Conservation (phyloP, 1,140 invertebrate genomes). For the Copidosoma floridanum region DNA sequence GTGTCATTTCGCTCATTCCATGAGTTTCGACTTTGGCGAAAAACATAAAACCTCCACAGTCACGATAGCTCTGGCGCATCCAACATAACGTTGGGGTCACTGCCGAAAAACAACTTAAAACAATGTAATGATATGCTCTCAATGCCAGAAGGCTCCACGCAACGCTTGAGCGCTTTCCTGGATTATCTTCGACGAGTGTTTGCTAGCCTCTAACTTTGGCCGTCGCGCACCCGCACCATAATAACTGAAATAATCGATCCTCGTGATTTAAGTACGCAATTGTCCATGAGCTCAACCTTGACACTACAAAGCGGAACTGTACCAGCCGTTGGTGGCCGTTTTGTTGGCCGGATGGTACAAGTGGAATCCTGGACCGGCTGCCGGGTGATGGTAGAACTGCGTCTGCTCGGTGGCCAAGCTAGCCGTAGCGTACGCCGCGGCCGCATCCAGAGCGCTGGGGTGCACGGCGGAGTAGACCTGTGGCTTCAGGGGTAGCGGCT, state of each 20-base stretch:
- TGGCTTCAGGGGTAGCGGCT: constrained; percentile 84
- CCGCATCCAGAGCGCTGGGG: constrained; percentile 61
- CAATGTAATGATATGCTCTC: not conserved
- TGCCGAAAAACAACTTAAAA: not conserved
- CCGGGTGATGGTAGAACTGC: constrained; percentile 77
- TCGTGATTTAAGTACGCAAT: constrained; percentile 20
- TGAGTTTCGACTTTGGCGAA: not conserved
- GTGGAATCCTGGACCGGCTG: constrained; percentile 77
- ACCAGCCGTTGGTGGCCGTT: constrained; percentile 58
- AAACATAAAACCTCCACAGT: not conserved
- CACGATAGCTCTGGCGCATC: not conserved
- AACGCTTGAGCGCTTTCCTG: no score
- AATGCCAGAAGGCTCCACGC: not conserved
- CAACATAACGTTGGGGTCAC: not conserved
- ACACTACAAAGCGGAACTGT: constrained; percentile 55
- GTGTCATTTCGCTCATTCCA: not conserved
- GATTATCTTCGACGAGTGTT: no score
- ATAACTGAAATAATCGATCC: not conserved
- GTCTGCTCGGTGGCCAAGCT: constrained; percentile 67
- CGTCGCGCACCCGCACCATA: not conserved
- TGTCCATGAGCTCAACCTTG: no score
- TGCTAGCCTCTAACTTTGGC: not conserved
- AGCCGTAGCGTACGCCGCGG: constrained; percentile 58
- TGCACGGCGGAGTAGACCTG: constrained; percentile 76
- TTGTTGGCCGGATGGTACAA: constrained; percentile 78